Evolutionary conservation across 2,888 invertebrate genomes (phyloP), one percentile per base, ranked within the genome.

Genomic region (Hyles lineata): DNA sequence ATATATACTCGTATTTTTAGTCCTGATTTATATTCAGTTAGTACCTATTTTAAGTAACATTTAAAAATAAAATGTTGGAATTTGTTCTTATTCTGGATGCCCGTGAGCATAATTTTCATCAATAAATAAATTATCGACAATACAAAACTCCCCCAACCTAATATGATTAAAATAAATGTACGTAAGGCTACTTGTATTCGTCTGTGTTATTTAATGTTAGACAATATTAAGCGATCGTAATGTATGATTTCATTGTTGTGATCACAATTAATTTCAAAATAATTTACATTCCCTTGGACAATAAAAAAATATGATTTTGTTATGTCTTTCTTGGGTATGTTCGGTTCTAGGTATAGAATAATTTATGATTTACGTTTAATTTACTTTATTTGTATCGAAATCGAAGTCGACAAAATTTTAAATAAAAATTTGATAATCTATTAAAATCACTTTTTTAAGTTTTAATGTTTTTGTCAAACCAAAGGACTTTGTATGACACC

Each of bases 221-320:
- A 21, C 21, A 43, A 43, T 50, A 23, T 4, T 67, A 67, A 67
- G 50, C 7, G 67, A 67, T 50, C 25, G 23, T 50, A 50, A 70
- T 72, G 59, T 72, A 62, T 74, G 50, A 67, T 75, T 76, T 74
- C 74, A 72, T 76, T 77, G 75, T 50, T 67, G 67, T 50, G 67
- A 67, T 67, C 67, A 67, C 67, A 67, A 62, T 67, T 71, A 74
- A 55, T 55, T 70, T 70, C 58, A 35, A 35, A n/a, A 21, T 78
- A 73, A 79, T 78, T 82, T 78, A 86, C 87, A 88, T 89, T 89
- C 89, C 89, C 86, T 80, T 82, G 85, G 87, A 88, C 87, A 88
- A 85, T 86, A 87, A 87, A 83, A 70, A 74, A 84, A 81, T 77
- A 71, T 75, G 74, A 77, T 78, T 79, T 79, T 80, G 85, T 87